Percentiles rank a stretch among this genome's conserved stretches.
These are phyloP conservation scores for Ariolimax columbianus DNA, from an alignment of 2,888 invertebrate genomes.

Conservation along the genomic window DNA sequence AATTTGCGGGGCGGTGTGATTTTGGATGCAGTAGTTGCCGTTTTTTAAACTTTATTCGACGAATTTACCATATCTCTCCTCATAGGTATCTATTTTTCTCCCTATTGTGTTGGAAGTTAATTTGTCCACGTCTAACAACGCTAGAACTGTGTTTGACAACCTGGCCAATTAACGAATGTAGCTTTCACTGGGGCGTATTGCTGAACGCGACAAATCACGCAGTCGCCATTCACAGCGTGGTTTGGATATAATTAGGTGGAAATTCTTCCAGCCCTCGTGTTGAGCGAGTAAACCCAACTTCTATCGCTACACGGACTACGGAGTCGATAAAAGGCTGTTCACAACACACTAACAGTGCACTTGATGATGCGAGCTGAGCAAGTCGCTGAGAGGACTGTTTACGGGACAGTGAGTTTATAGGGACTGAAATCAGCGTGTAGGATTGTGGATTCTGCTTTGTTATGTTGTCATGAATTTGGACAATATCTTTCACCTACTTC, in stretches of 20 bases:
- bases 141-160: neutral
- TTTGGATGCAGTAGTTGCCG: too few species aligned
- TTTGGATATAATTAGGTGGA: neutral
- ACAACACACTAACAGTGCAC: neutral
- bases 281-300: slow-evolving; percentile 1
- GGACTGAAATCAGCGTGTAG: neutral
- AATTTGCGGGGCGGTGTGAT: too few species aligned
- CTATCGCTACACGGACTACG: neutral
- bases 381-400: neutral
- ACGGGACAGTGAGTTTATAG: too few species aligned
- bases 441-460: neutral
- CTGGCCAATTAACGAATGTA: neutral
- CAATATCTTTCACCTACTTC: neutral
- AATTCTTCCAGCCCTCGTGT: neutral
- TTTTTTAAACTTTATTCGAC: too few species aligned
- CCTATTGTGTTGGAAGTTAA: neutral
- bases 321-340: slow-evolving; percentile 23
- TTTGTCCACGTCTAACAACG: neutral
- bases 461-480: neutral
- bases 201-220: slow-evolving; percentile 15
- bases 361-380: neutral
- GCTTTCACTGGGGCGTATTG: neutral
- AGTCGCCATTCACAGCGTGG: neutral
- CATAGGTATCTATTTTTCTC: too few species aligned
- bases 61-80: too few species aligned